A percentile compares a stretch with the other conserved stretches of the same genome.
Evolutionary conservation across 2,113 vertebrate genomes (phyloP).

Genomic region (Tiliqua scincoides): DNA sequence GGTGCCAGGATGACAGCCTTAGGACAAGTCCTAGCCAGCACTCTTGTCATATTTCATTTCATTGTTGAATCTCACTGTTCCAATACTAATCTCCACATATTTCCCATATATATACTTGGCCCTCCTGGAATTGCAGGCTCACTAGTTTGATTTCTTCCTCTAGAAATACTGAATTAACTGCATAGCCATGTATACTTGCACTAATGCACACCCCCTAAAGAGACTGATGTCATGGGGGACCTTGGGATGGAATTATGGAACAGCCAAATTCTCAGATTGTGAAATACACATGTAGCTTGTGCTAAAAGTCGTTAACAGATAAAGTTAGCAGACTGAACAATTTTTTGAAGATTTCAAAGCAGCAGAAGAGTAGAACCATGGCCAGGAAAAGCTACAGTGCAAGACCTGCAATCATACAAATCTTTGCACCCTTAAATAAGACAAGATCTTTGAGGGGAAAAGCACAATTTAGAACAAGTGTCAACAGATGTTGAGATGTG

Average conservation of each 20-base stretch:
- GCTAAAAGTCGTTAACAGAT: background rate
- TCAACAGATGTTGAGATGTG: background rate
- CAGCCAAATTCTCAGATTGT: background rate
- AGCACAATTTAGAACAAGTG: background rate
- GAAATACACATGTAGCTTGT: background rate
- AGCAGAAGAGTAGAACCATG: background rate
- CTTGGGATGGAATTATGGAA: background rate
- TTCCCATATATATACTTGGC: background rate
- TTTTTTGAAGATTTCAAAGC: background rate
- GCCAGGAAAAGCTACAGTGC: background rate
- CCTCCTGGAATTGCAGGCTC: background rate
- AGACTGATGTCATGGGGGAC: background rate
- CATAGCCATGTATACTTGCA: background rate
- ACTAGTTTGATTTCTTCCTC: background rate
- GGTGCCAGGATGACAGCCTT: background rate
- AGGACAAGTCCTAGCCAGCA: background rate
- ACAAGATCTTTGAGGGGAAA: background rate
- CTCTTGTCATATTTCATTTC: conserved; percentile 1
- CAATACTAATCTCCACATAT: background rate
- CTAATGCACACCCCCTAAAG: background rate
- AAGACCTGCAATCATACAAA: background rate
- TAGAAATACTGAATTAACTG: background rate
- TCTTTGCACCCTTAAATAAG: too few species aligned
- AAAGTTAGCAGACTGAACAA: background rate
- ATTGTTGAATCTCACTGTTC: background rate